phyloP scores from a whole-genome alignment of 2,113 vertebrate genomes.

The Platycercus adscitus region DNA sequence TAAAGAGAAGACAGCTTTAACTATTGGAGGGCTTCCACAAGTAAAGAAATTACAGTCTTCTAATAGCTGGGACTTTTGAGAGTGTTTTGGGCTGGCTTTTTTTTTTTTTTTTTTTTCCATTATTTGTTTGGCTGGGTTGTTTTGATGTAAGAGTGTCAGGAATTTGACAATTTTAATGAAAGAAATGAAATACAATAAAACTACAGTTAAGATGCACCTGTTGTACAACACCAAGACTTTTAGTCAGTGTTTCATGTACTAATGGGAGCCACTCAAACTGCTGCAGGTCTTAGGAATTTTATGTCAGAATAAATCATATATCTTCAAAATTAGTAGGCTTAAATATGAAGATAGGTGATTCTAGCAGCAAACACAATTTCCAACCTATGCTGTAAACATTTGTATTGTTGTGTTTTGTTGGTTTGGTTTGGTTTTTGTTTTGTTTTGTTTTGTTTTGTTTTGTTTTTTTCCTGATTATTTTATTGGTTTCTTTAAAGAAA shows the following conservation, averaged over 20 bases:
- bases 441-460: too few species aligned
- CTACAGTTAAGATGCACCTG: not conserved
- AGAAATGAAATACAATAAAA: not conserved
- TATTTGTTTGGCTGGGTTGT: not conserved
- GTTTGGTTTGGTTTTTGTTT: not conserved
- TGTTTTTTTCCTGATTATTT: not conserved
- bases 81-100: not conserved
- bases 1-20: constrained; percentile 51
- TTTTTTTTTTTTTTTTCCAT: not conserved
- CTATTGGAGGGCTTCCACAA: constrained; percentile 7
- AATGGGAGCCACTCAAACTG: not conserved
- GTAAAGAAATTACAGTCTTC: constrained; percentile 8
- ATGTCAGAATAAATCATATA: not conserved
- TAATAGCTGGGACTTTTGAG: not conserved
- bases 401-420: not conserved
- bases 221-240: not conserved
- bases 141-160: not conserved
- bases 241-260: not conserved
- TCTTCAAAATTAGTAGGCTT: not conserved
- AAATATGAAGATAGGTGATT: not conserved
- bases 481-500: not conserved
- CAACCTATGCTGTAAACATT: not conserved
- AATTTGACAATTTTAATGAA: not conserved
- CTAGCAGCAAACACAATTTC: not conserved
- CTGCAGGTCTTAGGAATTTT: not conserved